These are phyloP conservation scores for Phalloptychus januarius DNA, from an alignment of 2,797 vertebrate genomes.

Conservation along the genomic window DNA sequence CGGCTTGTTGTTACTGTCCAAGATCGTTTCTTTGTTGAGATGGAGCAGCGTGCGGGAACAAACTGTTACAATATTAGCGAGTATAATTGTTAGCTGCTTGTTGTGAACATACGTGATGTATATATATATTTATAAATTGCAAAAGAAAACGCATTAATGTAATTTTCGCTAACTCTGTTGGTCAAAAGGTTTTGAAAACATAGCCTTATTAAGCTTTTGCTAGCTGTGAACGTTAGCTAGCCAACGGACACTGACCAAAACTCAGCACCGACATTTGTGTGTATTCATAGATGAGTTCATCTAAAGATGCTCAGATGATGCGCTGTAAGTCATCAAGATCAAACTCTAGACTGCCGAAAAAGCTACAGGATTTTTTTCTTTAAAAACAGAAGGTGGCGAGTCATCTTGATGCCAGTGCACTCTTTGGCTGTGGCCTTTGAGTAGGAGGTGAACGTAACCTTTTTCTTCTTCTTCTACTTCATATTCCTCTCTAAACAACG, in stretches of 20 bases:
- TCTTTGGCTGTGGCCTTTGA: conserved; percentile 3
- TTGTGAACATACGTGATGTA: background rate
- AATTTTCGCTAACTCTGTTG: background rate
- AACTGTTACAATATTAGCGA: background rate
- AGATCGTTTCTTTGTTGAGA: conserved; percentile 29
- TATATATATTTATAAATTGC: background rate
- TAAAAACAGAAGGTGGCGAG: background rate
- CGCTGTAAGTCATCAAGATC: background rate
- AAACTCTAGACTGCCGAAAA: background rate
- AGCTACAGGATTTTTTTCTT: background rate
- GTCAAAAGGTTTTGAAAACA: background rate
- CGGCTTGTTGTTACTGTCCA: conserved; percentile 8
- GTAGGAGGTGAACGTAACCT: background rate
- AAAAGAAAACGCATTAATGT: background rate
- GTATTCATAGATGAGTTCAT: background rate
- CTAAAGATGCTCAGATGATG: background rate
- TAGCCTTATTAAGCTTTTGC: background rate
- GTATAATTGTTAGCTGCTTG: background rate
- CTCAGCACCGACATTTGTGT: background rate
- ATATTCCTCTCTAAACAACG: background rate
- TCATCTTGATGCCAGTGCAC: background rate
- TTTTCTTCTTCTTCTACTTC: background rate
- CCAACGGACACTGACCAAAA: background rate
- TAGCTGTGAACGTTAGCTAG: conserved; percentile 2
- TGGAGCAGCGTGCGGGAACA: fast-evolving